phyloP scores from a whole-genome alignment of 2,888 invertebrate genomes.

The Apamea crenata region DNA sequence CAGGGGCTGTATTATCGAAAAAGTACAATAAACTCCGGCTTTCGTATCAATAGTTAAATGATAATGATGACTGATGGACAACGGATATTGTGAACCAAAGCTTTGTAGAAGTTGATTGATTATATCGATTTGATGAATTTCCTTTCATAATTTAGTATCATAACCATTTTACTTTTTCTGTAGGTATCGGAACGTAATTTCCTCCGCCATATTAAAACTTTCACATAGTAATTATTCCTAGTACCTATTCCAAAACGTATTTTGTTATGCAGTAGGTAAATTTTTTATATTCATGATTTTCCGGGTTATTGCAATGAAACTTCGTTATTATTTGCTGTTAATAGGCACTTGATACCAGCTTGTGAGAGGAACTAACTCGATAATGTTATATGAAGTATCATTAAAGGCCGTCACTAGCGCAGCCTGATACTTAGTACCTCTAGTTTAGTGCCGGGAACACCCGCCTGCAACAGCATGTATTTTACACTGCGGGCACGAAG shows the following conservation, averaged over 20 bases:
- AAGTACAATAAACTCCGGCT: slow-evolving; percentile 24
- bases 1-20: slow-evolving; percentile 11
- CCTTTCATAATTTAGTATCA: slow-evolving; percentile 31
- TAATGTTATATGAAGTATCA: slow-evolving; percentile 36
- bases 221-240: background rate
- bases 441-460: slow-evolving; percentile 13
- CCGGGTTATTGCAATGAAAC: slow-evolving; percentile 1
- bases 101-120: slow-evolving; percentile 46
- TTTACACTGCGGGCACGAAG: background rate
- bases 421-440: slow-evolving; percentile 17
- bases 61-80: slow-evolving; percentile 51
- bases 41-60: slow-evolving; percentile 38
- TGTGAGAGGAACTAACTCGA: slow-evolving; percentile 15
- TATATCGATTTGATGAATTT: slow-evolving; percentile 44
- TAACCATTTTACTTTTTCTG: slow-evolving; percentile 12
- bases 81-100: slow-evolving; percentile 38
- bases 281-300: slow-evolving; percentile 15
- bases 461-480: slow-evolving; percentile 5
- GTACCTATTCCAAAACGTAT: slow-evolving; percentile 12
- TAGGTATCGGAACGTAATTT: background rate
- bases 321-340: slow-evolving; percentile 23
- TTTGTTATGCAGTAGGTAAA: background rate
- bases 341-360: slow-evolving; percentile 20
- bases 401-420: slow-evolving; percentile 15
- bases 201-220: background rate